Evolutionary conservation across 2,888 invertebrate genomes (phyloP), one percentile per base, ranked within the genome.

Genomic region (Neoitamus cyanurus): DNA sequence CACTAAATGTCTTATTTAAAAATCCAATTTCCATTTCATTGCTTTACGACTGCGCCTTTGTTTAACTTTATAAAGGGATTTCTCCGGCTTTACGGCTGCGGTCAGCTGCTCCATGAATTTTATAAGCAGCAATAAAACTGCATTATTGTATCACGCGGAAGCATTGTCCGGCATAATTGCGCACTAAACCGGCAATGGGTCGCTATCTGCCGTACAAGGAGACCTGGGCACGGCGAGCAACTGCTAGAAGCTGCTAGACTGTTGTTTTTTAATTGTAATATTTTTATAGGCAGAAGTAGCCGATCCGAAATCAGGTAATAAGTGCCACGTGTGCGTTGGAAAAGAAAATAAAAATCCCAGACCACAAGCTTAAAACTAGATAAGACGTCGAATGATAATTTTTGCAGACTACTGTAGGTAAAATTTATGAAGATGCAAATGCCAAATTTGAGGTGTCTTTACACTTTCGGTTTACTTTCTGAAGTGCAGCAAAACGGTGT

Each of bases 1-100:
- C 73, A 20, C 9, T 37, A 37, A 73, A 73, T 73, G 36, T 73
- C 73, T 73, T 73, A 73, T 73, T 73, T 73, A 73, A 73, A 73
- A 73, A 73, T 73, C 36, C 73, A 73, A 73, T 73, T 36, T 73
- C 31, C 30, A 37, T 73, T 73, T 73, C 73, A 37, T 37, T 36
- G 25, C 36, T 34, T 34, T 36, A 25, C 37, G 34, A 25, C 37
- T 37, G 13, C 20, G 37, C 36, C 37, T 73, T 73, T 73, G 36
- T 73, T 73, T 37, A 36, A 15, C 36, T 36, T 73, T 36, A 20
- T 73, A 34, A 73, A 73, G 34, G 73, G 73, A 73, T 73, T 31
- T 30, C 20, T 3, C 20, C n/a, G 30, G 2, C n/a, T 70, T 70
- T 70, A n/a, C 30, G 30, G 31, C 70, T 70, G 70, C n/a, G 68